phyloP scores from a whole-genome alignment of 2,797 vertebrate genomes.

The Miichthys miiuy region DNA sequence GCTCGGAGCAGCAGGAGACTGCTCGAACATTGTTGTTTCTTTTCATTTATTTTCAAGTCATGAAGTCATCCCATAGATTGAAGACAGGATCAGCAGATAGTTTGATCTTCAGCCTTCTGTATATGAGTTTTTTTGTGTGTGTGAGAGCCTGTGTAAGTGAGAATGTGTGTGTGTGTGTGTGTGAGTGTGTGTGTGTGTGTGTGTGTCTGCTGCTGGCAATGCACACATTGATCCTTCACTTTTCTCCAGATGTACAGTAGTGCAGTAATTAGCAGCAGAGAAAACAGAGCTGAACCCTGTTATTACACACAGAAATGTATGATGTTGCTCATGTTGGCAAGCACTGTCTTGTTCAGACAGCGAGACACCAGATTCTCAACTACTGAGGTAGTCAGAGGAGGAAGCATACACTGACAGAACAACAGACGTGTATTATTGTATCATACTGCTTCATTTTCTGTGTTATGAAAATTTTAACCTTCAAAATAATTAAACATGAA shows the following conservation, averaged over 20 bases:
- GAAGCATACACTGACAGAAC: neutral
- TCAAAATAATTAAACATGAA: too few species aligned
- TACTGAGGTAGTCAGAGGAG: neutral
- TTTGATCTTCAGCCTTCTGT: slow-evolving; percentile 66
- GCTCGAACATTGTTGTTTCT: slow-evolving; percentile 28
- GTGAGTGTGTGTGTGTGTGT: slow-evolving; percentile 22
- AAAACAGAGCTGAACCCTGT: slow-evolving; percentile 52
- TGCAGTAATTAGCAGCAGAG: slow-evolving; percentile 63
- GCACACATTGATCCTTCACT: slow-evolving; percentile 47
- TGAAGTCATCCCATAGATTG: slow-evolving; percentile 48
- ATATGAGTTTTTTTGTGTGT: slow-evolving; percentile 21
- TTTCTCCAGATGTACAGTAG: slow-evolving; percentile 63
- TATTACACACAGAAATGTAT: slow-evolving; percentile 42
- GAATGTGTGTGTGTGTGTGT: slow-evolving; percentile 21
- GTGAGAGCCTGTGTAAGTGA: neutral
- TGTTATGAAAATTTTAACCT: neutral
- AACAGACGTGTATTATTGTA: neutral
- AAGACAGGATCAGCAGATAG: slow-evolving; percentile 55
- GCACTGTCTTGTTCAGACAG: slow-evolving; percentile 20
- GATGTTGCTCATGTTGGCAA: slow-evolving; percentile 23
- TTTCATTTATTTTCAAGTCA: slow-evolving; percentile 56
- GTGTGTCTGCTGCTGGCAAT: slow-evolving; percentile 11
- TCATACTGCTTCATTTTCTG: neutral
- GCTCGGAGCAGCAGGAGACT: slow-evolving; percentile 44
- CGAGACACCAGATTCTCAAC: slow-evolving; percentile 11